Evolutionary conservation across 2,113 vertebrate species (phyloP).

Genomic region (Polypterus senegalus): DNA sequence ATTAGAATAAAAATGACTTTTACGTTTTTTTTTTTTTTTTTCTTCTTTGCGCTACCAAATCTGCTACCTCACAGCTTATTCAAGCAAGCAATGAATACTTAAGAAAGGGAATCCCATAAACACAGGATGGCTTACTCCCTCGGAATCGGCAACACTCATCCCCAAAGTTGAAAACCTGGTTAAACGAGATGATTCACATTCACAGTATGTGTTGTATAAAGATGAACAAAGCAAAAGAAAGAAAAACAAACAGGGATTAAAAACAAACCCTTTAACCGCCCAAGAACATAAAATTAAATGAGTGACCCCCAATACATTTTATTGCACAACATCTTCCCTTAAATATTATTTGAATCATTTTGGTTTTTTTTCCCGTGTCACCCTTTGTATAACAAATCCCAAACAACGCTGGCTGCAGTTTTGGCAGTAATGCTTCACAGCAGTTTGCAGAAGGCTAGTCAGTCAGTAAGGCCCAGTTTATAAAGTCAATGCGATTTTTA

Average conservation of each 20-base stretch:
- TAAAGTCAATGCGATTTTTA: too few relatives aligned
- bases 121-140: too few relatives aligned
- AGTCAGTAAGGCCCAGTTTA: too few relatives aligned
- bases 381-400: not conserved
- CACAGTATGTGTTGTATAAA: not conserved
- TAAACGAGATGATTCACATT: not conserved
- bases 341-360: not conserved
- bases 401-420: not conserved
- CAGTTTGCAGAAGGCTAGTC: not conserved
- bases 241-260: too few relatives aligned
- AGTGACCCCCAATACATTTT: not conserved
- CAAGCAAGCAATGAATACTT: constrained; percentile 1
- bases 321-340: constrained; percentile 3
- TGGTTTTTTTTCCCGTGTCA: too few relatives aligned
- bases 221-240: too few relatives aligned
- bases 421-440: constrained; percentile 5
- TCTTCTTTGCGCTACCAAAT: not conserved
- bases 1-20: constrained; percentile 11
- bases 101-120: not conserved
- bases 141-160: too few relatives aligned
- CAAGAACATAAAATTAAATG: too few relatives aligned
- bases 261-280: too few relatives aligned
- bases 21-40: too few relatives aligned
- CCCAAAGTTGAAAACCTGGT: not conserved
- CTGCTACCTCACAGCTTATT: constrained; percentile 17